Percentiles rank a stretch among this genome's conserved stretches.
These are phyloP conservation scores for Folsomia candida DNA, from an alignment of 2,888 invertebrate species.

Conservation along the genomic window DNA sequence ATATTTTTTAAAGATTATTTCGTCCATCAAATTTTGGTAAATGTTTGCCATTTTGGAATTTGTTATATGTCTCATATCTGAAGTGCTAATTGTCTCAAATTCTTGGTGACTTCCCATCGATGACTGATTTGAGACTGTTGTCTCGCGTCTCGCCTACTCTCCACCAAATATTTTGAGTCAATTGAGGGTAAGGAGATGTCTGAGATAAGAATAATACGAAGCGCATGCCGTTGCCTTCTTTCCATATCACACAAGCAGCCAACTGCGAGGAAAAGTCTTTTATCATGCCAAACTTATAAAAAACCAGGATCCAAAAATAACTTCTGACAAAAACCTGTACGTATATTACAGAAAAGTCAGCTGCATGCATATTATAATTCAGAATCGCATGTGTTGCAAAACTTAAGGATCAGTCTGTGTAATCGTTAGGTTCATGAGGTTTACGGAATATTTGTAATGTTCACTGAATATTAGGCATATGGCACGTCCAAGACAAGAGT, in stretches of 20 bases:
- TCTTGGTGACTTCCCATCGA: not conserved
- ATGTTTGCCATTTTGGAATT: no score
- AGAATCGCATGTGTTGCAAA: no score
- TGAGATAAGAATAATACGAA: not conserved
- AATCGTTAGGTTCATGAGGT: no score
- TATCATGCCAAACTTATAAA: not conserved
- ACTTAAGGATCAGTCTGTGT: no score
- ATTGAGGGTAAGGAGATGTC: not conserved
- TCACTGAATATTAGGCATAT: no score
- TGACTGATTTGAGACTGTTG: not conserved
- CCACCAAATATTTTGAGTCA: not conserved
- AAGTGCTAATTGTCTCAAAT: not conserved
- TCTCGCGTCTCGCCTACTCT: not conserved
- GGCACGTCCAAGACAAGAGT: no score
- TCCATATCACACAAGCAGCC: not conserved
- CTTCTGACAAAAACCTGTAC: no score
- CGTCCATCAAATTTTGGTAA: no score
- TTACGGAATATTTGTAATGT: no score
- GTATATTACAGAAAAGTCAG: no score
- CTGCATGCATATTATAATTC: no score
- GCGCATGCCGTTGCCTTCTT: not conserved
- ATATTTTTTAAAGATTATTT: no score
- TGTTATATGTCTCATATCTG: not conserved
- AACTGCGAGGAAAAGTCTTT: not conserved
- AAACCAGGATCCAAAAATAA: not conserved